Evolutionary conservation across 2,113 vertebrate genomes (phyloP).

Genomic region (Emydura subglobosa): DNA sequence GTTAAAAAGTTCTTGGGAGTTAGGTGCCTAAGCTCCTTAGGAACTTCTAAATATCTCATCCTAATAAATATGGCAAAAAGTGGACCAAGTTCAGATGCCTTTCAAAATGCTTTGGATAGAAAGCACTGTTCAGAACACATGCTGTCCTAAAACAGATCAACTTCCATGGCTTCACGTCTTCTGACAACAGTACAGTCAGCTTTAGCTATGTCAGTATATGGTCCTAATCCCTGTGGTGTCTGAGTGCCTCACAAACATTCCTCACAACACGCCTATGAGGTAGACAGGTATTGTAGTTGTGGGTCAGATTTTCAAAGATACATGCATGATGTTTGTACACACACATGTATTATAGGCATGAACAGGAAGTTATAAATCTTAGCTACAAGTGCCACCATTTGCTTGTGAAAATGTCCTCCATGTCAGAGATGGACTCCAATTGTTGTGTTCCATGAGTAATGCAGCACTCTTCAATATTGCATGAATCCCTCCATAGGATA

Average conservation of each 20-base stretch:
- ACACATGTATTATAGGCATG: not conserved
- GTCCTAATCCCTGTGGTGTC: not conserved
- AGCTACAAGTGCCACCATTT: not conserved
- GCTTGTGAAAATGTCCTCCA: slow-evolving; percentile 2
- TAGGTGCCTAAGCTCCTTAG: not conserved
- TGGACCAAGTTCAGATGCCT: not conserved
- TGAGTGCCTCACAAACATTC: not conserved
- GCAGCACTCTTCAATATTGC: slow-evolving; percentile 53
- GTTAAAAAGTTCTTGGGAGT: not conserved
- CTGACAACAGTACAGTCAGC: not conserved
- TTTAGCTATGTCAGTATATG: not conserved
- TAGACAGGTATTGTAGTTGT: not conserved
- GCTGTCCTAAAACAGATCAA: not conserved
- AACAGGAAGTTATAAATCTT: not conserved
- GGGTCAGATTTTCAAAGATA: slow-evolving; percentile 13
- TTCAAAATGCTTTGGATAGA: not conserved
- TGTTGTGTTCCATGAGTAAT: slow-evolving; percentile 54
- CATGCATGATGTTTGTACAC: not conserved
- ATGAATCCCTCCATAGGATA: not conserved
- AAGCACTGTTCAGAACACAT: not conserved
- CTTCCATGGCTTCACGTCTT: not conserved
- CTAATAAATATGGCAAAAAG: not conserved
- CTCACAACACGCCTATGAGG: not conserved
- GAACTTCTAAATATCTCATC: not conserved
- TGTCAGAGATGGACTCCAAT: slow-evolving; percentile 1